Percentiles rank a stretch among this genome's conserved stretches.
phyloP scores from a whole-genome alignment of 1,140 invertebrate species.

The Microplitis demolitor region DNA sequence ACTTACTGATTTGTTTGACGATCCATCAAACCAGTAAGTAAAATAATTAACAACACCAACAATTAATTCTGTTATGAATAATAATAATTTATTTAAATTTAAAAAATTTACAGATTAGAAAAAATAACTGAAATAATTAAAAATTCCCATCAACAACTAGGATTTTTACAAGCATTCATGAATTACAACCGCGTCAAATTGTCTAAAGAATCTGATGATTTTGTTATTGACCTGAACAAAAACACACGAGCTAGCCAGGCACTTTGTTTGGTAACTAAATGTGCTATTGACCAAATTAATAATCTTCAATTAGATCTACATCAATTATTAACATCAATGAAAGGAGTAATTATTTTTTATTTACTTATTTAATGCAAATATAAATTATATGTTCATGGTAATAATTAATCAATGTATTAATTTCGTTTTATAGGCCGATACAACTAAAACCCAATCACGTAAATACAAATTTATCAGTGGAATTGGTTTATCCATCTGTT shows the following conservation, averaged over 20 bases:
- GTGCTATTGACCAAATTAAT: constrained; percentile 30
- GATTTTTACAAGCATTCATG: constrained; percentile 33
- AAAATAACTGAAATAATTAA: constrained; percentile 33
- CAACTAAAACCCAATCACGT: constrained; percentile 1
- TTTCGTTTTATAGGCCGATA: constrained; percentile 7
- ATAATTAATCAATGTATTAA: constrained; percentile 1
- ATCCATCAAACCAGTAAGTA: constrained; percentile 32
- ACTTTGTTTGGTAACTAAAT: constrained; percentile 24
- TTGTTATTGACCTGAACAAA: constrained; percentile 33
- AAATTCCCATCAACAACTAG: constrained; percentile 33
- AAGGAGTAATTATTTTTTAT: constrained; percentile 8
- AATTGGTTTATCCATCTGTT: constrained; percentile 30
- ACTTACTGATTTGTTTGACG: neutral
- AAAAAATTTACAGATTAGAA: constrained; percentile 34
- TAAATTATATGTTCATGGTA: neutral
- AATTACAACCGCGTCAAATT: constrained; percentile 30
- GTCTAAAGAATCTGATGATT: constrained; percentile 26
- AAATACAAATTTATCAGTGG: constrained; percentile 12
- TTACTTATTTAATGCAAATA: neutral
- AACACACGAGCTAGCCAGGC: constrained; percentile 33
- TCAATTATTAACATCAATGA: constrained; percentile 15
- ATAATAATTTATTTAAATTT: constrained; percentile 4
- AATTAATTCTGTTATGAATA: constrained; percentile 25
- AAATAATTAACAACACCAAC: constrained; percentile 13
- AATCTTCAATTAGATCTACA: constrained; percentile 24